Evolutionary conservation across 2,888 invertebrate genomes (phyloP), one percentile per base, ranked within the genome.

Genomic region (Campaea margaritaria): DNA sequence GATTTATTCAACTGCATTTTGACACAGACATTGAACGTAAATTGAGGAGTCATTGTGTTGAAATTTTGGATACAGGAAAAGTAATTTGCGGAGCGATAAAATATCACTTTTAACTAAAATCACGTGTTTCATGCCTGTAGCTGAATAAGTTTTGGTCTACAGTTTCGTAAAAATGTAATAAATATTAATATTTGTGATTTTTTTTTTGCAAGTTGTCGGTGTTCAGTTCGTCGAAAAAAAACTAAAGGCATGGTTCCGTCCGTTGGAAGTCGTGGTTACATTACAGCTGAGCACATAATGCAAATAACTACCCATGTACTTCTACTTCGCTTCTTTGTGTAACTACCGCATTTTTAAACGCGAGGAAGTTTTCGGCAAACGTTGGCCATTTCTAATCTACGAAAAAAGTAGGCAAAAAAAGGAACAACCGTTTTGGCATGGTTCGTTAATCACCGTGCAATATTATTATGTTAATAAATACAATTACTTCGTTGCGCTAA

Each of bases 401-500:
- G 62, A 71, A 70, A 72, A 69, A 68, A 64, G 72, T 61, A 69
- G 72, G 75, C 75, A 81, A 74, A 77, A 27, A 74, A 68, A 66
- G 58, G 71, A 75, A 73, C 74, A 78, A 84, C 84, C 73, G 85
- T 86, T 82, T 67, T 61, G 76, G 69, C 74, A 81, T 74, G 88
- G 87, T 87, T 85, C 85, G 89, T 83, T 85, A 76, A 74, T 68
- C 81, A 72, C 75, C 77, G 78, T 83, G 83, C 81, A 75, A 82
- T 85, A 76, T 69, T 78, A 80, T 84, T 89, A 91, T 91, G 89
- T 76, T 89, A 91, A 91, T 90, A 84, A 82, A 90, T 87, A 85
- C 86, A 89, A 89, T 89, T 87, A 88, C 73, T 76, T 65, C 71
- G 76, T 73, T 77, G 77, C 76, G 79, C 75, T 81, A 76, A 81